Conservation (phyloP, 1,140 invertebrate genomes). For the Scaptomyza graminum region DNA sequence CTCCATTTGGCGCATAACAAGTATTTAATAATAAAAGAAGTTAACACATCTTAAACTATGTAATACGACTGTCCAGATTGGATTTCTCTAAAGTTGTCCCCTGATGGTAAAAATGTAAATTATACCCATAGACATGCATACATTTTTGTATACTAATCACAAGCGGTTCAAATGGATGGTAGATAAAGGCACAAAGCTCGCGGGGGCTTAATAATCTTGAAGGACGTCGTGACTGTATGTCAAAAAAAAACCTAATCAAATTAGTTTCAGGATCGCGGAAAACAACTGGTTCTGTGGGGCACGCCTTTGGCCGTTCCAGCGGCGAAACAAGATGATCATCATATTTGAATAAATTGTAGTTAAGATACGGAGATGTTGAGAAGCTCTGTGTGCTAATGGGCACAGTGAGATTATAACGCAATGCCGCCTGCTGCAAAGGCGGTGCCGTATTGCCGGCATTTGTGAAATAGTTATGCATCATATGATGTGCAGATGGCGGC, state of each 20-base stretch:
- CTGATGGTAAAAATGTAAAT: conserved; percentile 91
- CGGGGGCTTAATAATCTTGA: conserved; percentile 19
- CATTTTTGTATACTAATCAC: conserved; percentile 97
- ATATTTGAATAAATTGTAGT: conserved; percentile 96
- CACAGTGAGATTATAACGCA: conserved; percentile 94
- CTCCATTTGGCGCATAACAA: not conserved
- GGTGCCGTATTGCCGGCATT: conserved; percentile 89
- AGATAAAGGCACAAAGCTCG: conserved; percentile 97
- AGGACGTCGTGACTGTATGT: conserved; percentile 37
- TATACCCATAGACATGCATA: conserved; percentile 97
- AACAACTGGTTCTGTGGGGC: conserved; percentile 94
- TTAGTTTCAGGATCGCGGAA: conserved; percentile 86
- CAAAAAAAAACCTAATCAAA: conserved; percentile 84
- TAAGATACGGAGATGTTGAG: conserved; percentile 96
- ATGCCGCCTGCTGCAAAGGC: conserved; percentile 94
- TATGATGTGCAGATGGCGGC: conserved; percentile 96
- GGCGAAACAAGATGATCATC: conserved; percentile 98
- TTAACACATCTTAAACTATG: not conserved
- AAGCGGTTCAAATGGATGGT: conserved; percentile 98
- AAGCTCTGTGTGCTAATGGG: conserved; percentile 98
- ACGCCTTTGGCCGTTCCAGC: conserved; percentile 96
- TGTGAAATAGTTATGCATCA: conserved; percentile 85
- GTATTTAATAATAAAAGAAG: not conserved
- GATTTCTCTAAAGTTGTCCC: conserved; percentile 81
- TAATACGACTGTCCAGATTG: not conserved